Percentiles rank a stretch among this genome's conserved stretches.
These are phyloP conservation scores for Tipula lateralis DNA, from an alignment of 2,888 invertebrate genomes.

Conservation along the genomic window DNA sequence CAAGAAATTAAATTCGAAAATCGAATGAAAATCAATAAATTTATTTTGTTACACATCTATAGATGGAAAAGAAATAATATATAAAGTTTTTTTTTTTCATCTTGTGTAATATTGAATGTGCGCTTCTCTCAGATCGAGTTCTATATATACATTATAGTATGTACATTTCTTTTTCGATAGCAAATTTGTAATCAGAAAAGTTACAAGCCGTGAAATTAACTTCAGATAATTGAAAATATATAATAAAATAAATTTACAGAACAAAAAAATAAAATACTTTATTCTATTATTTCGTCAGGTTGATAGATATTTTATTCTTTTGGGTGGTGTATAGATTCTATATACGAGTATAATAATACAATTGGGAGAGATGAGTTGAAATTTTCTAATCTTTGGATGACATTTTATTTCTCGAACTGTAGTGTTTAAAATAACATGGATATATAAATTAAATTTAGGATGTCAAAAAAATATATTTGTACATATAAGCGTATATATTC, in stretches of 20 bases:
- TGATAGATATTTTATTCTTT: background rate
- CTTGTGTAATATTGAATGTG: background rate
- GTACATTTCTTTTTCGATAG: background rate
- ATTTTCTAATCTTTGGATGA: background rate
- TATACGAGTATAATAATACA: too few species aligned
- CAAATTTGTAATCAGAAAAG: conserved; percentile 7
- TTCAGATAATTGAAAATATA: conserved; percentile 12
- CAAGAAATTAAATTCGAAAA: background rate
- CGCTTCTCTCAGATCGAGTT: background rate
- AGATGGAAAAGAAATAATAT: background rate
- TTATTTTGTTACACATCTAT: background rate
- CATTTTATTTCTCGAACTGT: background rate
- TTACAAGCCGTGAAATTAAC: conserved; percentile 19
- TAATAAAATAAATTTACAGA: background rate
- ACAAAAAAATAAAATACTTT: background rate
- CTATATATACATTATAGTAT: background rate
- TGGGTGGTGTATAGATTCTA: background rate
- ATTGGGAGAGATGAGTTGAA: background rate
- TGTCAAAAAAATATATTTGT: too few species aligned
- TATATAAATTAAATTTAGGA: background rate
- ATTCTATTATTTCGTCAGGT: background rate
- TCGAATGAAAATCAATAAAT: background rate
- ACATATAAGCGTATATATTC: background rate
- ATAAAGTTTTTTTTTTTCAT: background rate
- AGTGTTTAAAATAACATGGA: background rate